These are phyloP conservation scores for Anoncus sp. DNA, from an alignment of 2,888 invertebrate species.

Conservation along the genomic window DNA sequence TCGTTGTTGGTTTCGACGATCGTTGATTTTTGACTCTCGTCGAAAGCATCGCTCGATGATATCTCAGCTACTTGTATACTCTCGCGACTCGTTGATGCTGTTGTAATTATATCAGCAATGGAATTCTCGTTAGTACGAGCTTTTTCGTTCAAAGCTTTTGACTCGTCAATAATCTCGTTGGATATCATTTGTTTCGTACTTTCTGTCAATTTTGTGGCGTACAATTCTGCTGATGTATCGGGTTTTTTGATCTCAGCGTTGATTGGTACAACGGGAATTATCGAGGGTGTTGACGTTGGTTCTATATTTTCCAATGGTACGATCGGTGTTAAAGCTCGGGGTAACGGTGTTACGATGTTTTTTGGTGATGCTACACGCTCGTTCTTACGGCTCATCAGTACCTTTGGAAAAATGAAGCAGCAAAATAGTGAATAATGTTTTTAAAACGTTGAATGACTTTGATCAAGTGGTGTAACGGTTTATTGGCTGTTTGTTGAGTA, in stretches of 20 bases:
- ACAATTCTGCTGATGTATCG: constrained; percentile 34
- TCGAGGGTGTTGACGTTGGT: constrained; percentile 2
- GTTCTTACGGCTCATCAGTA: constrained; percentile 77
- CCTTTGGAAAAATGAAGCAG: no score
- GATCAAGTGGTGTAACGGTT: no score
- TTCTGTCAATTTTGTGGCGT: constrained; percentile 25
- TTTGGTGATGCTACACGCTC: constrained; percentile 67
- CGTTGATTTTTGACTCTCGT: constrained; percentile 52
- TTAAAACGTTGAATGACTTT: no score
- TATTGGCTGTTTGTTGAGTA: no score
- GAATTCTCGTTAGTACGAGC: neutral
- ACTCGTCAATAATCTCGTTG: constrained; percentile 64
- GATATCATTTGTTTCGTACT: constrained; percentile 5
- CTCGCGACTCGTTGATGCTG: constrained; percentile 57
- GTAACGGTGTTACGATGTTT: constrained; percentile 48
- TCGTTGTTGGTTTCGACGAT: constrained; percentile 45
- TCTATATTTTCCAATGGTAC: constrained; percentile 21
- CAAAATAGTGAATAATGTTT: neutral
- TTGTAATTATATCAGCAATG: neutral
- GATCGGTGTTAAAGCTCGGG: constrained; percentile 40
- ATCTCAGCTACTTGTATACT: constrained; percentile 78
- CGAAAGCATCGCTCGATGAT: constrained; percentile 75
- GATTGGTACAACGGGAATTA: constrained; percentile 13
- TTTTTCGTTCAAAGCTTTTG: constrained; percentile 34
- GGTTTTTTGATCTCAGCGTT: constrained; percentile 43